phyloP scores from a whole-genome alignment of 1,140 invertebrate species.

The Formica exsecta region DNA sequence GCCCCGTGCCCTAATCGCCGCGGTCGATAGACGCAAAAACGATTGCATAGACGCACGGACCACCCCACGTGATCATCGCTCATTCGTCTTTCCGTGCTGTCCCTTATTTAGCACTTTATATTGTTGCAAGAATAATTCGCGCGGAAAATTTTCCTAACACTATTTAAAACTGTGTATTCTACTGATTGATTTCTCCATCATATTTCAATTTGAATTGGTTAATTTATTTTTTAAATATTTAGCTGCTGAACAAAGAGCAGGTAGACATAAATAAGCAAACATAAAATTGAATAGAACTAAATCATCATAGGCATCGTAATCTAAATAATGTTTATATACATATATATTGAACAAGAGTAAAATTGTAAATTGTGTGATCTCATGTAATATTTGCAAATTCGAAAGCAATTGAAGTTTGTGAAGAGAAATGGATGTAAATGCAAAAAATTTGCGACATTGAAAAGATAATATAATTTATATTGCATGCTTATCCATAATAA shows the following conservation, averaged over 20 bases:
- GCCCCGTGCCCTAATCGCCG: conserved; percentile 75
- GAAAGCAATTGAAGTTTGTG: neutral
- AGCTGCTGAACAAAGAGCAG: neutral
- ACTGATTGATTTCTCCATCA: neutral
- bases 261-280: conserved; percentile 33
- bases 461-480: neutral
- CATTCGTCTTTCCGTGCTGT: conserved; percentile 41
- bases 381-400: conserved; percentile 14
- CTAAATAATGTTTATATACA: neutral
- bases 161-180: neutral
- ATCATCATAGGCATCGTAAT: conserved; percentile 25
- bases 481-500: neutral
- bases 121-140: neutral
- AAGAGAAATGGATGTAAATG: neutral
- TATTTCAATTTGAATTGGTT: conserved; percentile 15
- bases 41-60: conserved; percentile 77
- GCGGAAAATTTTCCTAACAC: neutral
- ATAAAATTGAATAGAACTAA: conserved; percentile 25
- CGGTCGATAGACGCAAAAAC: conserved; percentile 79
- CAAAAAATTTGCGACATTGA: neutral
- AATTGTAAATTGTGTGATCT: neutral
- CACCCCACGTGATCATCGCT: conserved; percentile 76
- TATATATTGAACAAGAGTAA: conserved; percentile 11
- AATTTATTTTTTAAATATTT: conserved; percentile 35
- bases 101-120: neutral